Base-by-base conservation (phyloP, 2,797 vertebrate genomes). In the Hephaestus fuliginosus region DNA sequence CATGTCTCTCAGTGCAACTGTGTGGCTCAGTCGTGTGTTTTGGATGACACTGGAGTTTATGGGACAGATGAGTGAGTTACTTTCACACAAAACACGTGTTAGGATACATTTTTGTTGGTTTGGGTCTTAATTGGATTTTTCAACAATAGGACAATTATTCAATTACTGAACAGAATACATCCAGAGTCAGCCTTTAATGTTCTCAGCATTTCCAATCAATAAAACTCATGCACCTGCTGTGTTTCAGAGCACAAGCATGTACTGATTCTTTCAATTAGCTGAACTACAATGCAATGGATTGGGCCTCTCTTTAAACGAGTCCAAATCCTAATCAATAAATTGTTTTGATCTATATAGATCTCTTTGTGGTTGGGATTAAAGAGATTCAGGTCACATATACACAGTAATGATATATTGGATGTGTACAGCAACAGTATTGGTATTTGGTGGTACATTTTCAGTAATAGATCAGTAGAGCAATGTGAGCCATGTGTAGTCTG, bases 381-480 rank as follows among this genome's bases (percentile, higher is more conserved):
- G 18, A 65, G 58, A 70, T 76, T 52, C 44, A 71, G 61, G 52
- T 61, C 64, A 68, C 57, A 72, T 58, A 56, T 4, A 22, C 25
- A 10, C 28, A 60, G 63, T 25, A 43, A 20, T 70, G 60, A 79
- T 55, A 3, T 63, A 70, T 53, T 61, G 15, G 18, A 43, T 67
- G 33, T 56, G n/a, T 52, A 61, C 76, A 70, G 49, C 18, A 22
- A 15, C 22, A 41, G 51, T 39, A 58, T 55, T 62, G 55, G 57
- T 25, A 25, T 25, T 25, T 25, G 25, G 53, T 4, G 7, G 33
- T 10, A 15, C 60, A 14, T 33, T 53, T 76, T 79, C 36, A 5
- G 14, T 44, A 33, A 56, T 63, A 57, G 33, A 69, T 80, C 58
- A 72, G 39, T 76, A 66, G 78, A 88, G 78, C 70, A 65, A 18